Evolutionary conservation across 1,140 invertebrate species (phyloP).

Genomic region (Apis florea): DNA sequence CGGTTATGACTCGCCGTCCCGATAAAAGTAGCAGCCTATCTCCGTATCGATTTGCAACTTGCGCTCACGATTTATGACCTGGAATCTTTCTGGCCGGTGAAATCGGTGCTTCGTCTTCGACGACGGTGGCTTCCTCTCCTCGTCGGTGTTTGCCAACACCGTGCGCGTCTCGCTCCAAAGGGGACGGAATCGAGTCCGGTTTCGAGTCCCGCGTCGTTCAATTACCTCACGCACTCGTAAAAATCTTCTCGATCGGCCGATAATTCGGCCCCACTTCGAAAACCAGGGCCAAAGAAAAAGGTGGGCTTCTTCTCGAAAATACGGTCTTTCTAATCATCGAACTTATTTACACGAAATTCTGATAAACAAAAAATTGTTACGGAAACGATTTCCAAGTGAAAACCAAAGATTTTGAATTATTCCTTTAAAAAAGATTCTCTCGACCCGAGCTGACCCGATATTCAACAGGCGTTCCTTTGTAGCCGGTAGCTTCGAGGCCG

Average conservation of each 20-base stretch:
- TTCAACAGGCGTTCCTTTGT: neutral
- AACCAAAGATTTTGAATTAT: no score
- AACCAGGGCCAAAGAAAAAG: neutral
- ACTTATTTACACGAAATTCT: no score
- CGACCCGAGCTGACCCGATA: no score
- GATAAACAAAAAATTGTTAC: no score
- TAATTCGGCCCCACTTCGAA: neutral
- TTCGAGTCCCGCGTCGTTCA: neutral
- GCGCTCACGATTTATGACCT: neutral
- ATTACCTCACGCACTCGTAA: neutral
- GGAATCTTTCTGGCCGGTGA: constrained; percentile 27
- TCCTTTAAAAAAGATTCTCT: no score
- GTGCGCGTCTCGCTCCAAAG: neutral
- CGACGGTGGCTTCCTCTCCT: neutral
- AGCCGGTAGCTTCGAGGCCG: constrained; percentile 1
- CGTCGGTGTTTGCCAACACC: no score
- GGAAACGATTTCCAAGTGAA: no score
- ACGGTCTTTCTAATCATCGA: no score
- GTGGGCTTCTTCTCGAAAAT: no score
- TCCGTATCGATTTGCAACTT: constrained; percentile 14
- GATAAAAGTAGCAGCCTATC: neutral
- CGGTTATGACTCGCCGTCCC: neutral
- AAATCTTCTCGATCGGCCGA: neutral
- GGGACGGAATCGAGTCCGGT: neutral
- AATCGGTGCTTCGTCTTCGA: constrained; percentile 29